phyloP scores from a whole-genome alignment of 92 coral and sea anemone species.

The Porites rus region DNA sequence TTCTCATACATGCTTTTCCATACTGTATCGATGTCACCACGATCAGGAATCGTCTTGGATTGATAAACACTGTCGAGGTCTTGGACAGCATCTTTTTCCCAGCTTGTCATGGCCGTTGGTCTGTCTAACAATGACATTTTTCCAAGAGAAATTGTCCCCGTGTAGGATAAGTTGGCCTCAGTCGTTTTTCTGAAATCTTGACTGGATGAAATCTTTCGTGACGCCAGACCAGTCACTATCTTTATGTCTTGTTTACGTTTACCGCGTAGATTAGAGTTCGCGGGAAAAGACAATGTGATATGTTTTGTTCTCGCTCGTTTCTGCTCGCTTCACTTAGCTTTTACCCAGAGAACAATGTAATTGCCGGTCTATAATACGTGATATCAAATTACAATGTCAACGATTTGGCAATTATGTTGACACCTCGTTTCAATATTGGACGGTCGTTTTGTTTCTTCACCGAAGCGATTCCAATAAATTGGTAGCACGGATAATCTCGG shows the following conservation, averaged over 20 bases:
- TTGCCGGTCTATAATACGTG: neutral
- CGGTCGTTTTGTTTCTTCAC: neutral
- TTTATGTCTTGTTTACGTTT: neutral
- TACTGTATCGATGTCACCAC: conserved; percentile 73
- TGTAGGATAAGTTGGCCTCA: neutral
- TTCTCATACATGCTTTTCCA: conserved; percentile 93
- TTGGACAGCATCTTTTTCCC: conserved; percentile 66
- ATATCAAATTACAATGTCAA: conserved; percentile 10
- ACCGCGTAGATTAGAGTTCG: neutral
- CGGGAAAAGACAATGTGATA: no score
- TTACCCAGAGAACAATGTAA: no score
- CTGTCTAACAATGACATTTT: conserved; percentile 68
- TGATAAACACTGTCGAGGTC: conserved; percentile 82
- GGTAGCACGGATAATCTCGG: neutral
- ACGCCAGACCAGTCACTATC: neutral
- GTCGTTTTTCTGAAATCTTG: neutral
- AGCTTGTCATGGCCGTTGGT: conserved; percentile 78
- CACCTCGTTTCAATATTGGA: neutral
- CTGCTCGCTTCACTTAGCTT: neutral
- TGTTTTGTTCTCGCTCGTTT: conserved; percentile 12
- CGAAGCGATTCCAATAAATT: neutral
- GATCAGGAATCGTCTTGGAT: conserved; percentile 69
- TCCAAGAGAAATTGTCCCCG: neutral
- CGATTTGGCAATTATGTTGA: conserved; percentile 15
- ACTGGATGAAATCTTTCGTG: neutral